Evolutionary conservation across 2,888 invertebrate species (phyloP).

Genomic region (Pristionchus entomophagus): DNA sequence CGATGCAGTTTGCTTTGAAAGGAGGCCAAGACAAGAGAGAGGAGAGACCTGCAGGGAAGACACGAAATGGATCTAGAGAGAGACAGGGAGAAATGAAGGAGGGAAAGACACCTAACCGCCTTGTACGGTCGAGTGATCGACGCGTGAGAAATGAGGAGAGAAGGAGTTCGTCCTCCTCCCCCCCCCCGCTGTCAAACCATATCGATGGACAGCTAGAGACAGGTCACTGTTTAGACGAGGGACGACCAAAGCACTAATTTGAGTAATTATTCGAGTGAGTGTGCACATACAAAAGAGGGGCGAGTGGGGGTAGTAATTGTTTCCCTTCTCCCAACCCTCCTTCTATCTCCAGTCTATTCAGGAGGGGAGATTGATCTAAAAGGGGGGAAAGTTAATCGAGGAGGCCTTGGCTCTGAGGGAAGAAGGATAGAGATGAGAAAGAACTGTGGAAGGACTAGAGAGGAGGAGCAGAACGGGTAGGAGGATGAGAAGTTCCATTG

Average conservation of each 20-base stretch:
- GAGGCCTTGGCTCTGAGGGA: conserved; percentile 28
- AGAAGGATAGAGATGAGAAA: neutral
- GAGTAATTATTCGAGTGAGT: conserved; percentile 37
- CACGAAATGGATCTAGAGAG: conserved; percentile 39
- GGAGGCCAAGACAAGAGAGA: conserved; percentile 43
- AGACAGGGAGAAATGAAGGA: conserved; percentile 12
- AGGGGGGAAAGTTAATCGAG: neutral
- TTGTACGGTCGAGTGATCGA: conserved; percentile 26
- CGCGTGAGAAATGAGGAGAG: conserved; percentile 22
- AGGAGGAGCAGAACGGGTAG: conserved; percentile 28
- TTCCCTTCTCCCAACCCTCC: conserved; percentile 10
- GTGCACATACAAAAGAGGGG: conserved; percentile 37
- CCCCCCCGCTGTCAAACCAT: neutral
- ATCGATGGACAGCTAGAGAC: conserved; percentile 37
- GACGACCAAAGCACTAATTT: conserved; percentile 38
- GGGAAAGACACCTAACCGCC: conserved; percentile 26
- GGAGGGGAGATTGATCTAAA: conserved; percentile 39
- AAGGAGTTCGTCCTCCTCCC: conserved; percentile 11
- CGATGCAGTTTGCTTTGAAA: neutral
- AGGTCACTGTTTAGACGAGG: conserved; percentile 36
- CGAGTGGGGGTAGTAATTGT: conserved; percentile 38
- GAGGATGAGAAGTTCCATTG: conserved; percentile 39
- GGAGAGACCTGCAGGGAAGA: conserved; percentile 34
- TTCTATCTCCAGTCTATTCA: conserved; percentile 6
- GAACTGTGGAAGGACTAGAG: conserved; percentile 29